Evolutionary conservation across 2,888 invertebrate genomes (phyloP).

Genomic region (Drosophila longiperda): DNA sequence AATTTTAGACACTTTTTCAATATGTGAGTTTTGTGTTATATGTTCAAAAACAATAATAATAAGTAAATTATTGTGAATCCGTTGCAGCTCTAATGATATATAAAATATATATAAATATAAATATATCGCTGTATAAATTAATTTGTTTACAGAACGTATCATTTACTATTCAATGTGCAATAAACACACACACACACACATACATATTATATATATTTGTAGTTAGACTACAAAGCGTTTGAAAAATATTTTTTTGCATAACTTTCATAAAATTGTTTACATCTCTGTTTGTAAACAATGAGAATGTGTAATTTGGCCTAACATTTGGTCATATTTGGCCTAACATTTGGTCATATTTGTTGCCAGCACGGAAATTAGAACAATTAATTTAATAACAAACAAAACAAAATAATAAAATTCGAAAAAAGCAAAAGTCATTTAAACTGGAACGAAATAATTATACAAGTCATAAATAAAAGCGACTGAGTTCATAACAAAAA

Average conservation of each 20-base stretch:
- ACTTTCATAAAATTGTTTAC: constrained; percentile 41
- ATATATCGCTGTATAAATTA: background rate
- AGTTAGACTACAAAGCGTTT: constrained; percentile 8
- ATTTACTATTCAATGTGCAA: constrained; percentile 18
- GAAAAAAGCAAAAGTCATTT: background rate
- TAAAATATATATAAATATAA: constrained; percentile 14
- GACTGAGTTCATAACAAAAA: background rate
- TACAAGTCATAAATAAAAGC: background rate
- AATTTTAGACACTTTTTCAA: background rate
- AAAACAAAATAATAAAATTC: background rate
- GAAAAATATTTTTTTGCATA: constrained; percentile 34
- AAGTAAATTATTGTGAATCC: background rate
- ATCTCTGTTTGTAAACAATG: constrained; percentile 39
- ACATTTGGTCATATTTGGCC: constrained; percentile 22
- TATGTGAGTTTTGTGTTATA: background rate
- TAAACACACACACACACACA: constrained; percentile 8
- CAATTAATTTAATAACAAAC: background rate
- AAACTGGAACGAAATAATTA: background rate
- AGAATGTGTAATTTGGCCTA: constrained; percentile 19
- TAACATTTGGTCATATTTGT: constrained; percentile 22
- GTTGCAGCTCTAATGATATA: background rate
- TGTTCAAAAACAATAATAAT: too few relatives aligned
- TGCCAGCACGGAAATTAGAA: constrained; percentile 4
- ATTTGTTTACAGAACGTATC: constrained; percentile 40
- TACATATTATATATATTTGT: background rate